Evolutionary conservation across 2,113 vertebrate genomes (phyloP).

Genomic region (Ammodytes marinus): DNA sequence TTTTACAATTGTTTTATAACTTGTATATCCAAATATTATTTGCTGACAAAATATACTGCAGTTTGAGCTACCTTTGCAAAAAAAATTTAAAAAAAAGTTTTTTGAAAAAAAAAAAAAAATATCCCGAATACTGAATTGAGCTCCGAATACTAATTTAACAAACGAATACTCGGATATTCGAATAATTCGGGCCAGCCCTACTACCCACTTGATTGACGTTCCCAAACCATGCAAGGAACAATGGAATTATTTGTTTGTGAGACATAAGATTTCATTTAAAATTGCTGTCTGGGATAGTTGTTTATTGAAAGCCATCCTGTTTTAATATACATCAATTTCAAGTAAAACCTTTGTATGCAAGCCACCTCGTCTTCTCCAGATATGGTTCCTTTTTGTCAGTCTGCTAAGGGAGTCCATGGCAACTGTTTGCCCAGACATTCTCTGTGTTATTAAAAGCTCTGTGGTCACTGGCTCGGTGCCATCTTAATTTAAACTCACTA

Average conservation of each 20-base stretch:
- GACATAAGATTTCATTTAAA: constrained; percentile 4
- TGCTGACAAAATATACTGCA: too few relatives aligned
- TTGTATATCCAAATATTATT: too few relatives aligned
- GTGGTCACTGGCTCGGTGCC: constrained; percentile 69
- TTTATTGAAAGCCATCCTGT: constrained; percentile 23
- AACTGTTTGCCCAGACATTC: constrained; percentile 76
- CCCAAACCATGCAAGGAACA: constrained; percentile 48
- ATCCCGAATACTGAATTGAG: too few relatives aligned
- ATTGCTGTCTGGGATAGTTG: neutral
- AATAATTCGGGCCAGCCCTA: neutral
- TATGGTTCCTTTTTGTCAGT: constrained; percentile 38
- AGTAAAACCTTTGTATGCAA: constrained; percentile 21
- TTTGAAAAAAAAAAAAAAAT: too few relatives aligned
- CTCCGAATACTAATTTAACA: too few relatives aligned
- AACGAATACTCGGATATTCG: too few relatives aligned
- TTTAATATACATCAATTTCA: constrained; percentile 30
- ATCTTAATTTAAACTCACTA: constrained; percentile 72
- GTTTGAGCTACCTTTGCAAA: too few relatives aligned
- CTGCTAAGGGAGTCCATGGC: constrained; percentile 60
- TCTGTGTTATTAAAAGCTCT: constrained; percentile 76
- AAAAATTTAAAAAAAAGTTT: too few relatives aligned
- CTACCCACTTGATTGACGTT: constrained; percentile 58
- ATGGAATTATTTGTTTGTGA: constrained; percentile 31
- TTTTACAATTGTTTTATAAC: too few relatives aligned
- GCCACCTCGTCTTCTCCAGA: constrained; percentile 21